A percentile compares a stretch with the other conserved stretches of the same genome.
phyloP scores from a whole-genome alignment of 1,140 invertebrate genomes.

The Zophobas atratus region DNA sequence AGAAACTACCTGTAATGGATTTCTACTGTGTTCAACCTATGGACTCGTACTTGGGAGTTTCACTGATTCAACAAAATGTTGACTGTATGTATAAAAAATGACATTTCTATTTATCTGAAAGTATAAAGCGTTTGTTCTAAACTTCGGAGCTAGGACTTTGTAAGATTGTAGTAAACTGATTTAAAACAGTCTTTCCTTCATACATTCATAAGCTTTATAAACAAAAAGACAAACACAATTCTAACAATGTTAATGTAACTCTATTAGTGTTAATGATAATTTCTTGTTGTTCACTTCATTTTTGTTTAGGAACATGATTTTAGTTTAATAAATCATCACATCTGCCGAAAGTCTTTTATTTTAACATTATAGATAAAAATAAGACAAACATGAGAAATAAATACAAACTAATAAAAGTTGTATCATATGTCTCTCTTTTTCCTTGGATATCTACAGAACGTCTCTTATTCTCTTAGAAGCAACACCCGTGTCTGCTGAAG shows the following conservation, averaged over 20 bases:
- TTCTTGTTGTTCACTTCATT: slow-evolving; percentile 9
- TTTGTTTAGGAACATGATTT: neutral
- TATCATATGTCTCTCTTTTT: too few species aligned
- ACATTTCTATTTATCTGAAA: slow-evolving; percentile 32
- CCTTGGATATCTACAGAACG: too few species aligned
- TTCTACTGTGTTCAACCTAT: slow-evolving; percentile 32
- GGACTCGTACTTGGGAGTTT: neutral
- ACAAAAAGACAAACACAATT: slow-evolving; percentile 12
- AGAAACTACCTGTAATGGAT: slow-evolving; percentile 14
- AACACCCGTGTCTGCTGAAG: too few species aligned
- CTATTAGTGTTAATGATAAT: slow-evolving; percentile 18
- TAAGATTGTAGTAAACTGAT: slow-evolving; percentile 18
- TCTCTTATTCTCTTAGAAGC: too few species aligned
- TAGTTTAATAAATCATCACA: slow-evolving; percentile 23
- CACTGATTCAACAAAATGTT: neutral
- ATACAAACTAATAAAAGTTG: too few species aligned
- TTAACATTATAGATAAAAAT: too few species aligned
- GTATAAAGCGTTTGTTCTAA: slow-evolving; percentile 55
- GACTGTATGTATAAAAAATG: slow-evolving; percentile 29
- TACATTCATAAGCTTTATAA: neutral
- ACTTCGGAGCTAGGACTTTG: slow-evolving; percentile 50
- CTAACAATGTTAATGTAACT: slow-evolving; percentile 14
- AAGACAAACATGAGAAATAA: too few species aligned
- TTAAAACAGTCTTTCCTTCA: slow-evolving; percentile 12
- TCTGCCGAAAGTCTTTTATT: neutral